phyloP scores from a whole-genome alignment of 2,113 vertebrate genomes.

The Psammodynastes pulverulentus region DNA sequence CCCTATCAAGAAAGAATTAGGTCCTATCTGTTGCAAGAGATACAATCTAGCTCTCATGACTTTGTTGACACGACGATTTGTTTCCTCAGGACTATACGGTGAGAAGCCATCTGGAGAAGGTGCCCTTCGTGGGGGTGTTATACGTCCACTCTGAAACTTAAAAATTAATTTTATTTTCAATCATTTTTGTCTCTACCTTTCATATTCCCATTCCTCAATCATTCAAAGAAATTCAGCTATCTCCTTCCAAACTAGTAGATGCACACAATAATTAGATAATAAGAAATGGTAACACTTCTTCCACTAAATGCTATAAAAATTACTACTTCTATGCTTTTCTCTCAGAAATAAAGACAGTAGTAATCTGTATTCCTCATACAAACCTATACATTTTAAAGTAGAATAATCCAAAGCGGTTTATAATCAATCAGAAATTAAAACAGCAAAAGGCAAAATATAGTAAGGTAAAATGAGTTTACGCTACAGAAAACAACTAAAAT shows the following conservation, averaged over 20 bases:
- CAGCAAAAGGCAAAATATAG: not conserved
- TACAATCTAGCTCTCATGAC: slow-evolving; percentile 88
- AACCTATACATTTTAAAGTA: not conserved
- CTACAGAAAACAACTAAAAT: not conserved
- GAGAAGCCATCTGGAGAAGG: slow-evolving; percentile 89
- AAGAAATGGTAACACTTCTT: not conserved
- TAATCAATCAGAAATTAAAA: not conserved
- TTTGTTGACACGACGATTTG: slow-evolving; percentile 84
- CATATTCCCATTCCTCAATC: not conserved
- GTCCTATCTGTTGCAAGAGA: slow-evolving; percentile 86
- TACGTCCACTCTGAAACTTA: slow-evolving; percentile 85
- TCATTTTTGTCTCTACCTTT: not conserved
- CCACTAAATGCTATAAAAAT: not conserved
- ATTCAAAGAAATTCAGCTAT: not conserved
- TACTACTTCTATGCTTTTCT: not conserved
- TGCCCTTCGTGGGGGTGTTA: slow-evolving; percentile 84
- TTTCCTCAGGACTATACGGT: slow-evolving; percentile 86
- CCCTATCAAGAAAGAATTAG: slow-evolving; percentile 87
- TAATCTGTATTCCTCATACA: not conserved
- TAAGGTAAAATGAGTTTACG: not conserved
- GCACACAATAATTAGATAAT: not conserved
- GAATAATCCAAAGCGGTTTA: not conserved
- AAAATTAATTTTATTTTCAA: not conserved
- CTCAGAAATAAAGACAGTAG: not conserved
- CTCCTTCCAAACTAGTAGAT: not conserved